Evolutionary conservation across 2,797 vertebrate species (phyloP).

Genomic region (Trematomus bernacchii): DNA sequence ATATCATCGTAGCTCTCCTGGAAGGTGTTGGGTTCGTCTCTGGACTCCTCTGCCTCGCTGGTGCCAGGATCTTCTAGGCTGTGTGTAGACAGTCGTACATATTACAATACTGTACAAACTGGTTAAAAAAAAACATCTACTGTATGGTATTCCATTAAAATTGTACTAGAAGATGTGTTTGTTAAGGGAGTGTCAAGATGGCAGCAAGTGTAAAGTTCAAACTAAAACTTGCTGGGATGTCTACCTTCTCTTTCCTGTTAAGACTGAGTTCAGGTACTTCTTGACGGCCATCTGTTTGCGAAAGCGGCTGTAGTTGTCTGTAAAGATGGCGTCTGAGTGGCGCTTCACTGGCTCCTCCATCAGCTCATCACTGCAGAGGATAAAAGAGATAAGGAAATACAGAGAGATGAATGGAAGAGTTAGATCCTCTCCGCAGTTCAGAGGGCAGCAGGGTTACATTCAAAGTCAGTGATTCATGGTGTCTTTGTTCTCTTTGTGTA

Average conservation of each 20-base stretch:
- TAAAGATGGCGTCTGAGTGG: slow-evolving; percentile 96
- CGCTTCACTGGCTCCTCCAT: slow-evolving; percentile 93
- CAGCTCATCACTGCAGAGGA: slow-evolving; percentile 81
- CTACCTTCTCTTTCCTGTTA: slow-evolving; percentile 96
- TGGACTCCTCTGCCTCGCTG: slow-evolving; percentile 86
- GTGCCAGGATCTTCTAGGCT: slow-evolving; percentile 88
- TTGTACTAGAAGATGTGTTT: background rate
- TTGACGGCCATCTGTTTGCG: slow-evolving; percentile 97
- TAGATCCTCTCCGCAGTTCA: slow-evolving; percentile 8
- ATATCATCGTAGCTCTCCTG: slow-evolving; percentile 90
- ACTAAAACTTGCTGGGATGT: background rate
- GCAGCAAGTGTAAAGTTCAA: background rate
- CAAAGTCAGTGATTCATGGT: slow-evolving; percentile 20
- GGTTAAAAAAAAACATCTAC: background rate
- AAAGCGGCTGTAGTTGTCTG: slow-evolving; percentile 96
- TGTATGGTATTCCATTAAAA: background rate
- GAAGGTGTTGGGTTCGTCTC: slow-evolving; percentile 86
- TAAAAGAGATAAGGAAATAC: background rate
- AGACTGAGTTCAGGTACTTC: slow-evolving; percentile 95
- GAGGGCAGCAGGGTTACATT: slow-evolving; percentile 9
- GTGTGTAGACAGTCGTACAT: background rate
- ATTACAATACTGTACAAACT: background rate
- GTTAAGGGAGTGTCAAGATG: background rate
- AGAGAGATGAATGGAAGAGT: background rate
- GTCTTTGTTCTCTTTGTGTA: slow-evolving; percentile 2